Conservation (phyloP, 2,888 invertebrate species). For the Flabesymbios commensalis region DNA sequence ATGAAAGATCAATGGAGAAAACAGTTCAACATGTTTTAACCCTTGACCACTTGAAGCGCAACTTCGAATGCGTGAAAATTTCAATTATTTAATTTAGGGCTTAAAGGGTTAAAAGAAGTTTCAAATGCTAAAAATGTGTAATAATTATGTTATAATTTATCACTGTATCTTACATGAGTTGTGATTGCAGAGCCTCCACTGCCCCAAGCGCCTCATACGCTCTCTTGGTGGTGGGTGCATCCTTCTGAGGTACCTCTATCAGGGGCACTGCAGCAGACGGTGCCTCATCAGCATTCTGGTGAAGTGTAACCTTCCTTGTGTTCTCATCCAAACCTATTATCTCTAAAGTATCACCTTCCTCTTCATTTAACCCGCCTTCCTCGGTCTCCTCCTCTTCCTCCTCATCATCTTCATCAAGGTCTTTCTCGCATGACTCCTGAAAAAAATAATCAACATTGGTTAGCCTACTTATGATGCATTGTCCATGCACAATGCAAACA, state of each 20-base stretch:
- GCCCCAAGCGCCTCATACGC: constrained; percentile 56
- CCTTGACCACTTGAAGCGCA: too few species aligned
- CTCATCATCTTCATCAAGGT: constrained; percentile 5
- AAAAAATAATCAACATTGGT: too few species aligned
- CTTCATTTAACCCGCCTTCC: constrained; percentile 18
- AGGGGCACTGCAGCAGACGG: neutral
- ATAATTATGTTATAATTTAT: neutral
- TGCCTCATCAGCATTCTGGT: constrained; percentile 27
- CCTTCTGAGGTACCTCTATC: neutral
- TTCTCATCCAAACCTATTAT: constrained; percentile 55
- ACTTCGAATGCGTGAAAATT: neutral
- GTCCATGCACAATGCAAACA: too few species aligned
- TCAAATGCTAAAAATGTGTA: neutral
- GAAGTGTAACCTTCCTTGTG: constrained; percentile 46
- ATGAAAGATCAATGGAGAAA: neutral
- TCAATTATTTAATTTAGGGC: neutral
- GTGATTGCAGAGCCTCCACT: constrained; percentile 50
- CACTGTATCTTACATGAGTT: constrained; percentile 50
- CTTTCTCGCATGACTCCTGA: neutral
- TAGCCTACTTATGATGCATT: too few species aligned
- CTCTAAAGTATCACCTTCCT: constrained; percentile 37
- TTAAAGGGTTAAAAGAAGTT: neutral
- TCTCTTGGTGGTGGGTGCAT: constrained; percentile 35
- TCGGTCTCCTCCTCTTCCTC: constrained; percentile 10
- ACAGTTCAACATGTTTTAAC: neutral